Base-by-base conservation (phyloP, 2,888 invertebrate genomes). In the Ramazzottius varieornatus region DNA sequence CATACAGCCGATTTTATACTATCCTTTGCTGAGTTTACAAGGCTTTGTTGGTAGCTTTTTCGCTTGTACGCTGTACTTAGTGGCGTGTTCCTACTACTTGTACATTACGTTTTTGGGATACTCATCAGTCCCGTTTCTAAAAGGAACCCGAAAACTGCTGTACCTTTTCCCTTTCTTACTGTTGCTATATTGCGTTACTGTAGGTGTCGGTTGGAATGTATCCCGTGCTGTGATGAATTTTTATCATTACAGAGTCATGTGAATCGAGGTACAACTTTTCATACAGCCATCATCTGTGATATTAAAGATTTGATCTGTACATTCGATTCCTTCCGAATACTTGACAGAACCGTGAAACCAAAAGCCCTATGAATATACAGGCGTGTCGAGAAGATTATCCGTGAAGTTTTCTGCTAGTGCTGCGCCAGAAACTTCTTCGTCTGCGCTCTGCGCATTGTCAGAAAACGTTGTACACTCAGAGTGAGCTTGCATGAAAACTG, bases 91-190 rank as follows among this genome's bases (percentile, higher is more conserved):
- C 67, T 96, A 96, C 78, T 96, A 96, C 75, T 80, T 92, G 68
- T 96, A 96, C 76, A 93, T 96, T 72, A 92, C 94, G 40, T 96
- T 96, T 78, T 80, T 96, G 67, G 96, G 96, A 70, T 96, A 94
- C 74, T 65, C 81, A 88, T 89, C 88, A 75, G 80, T 94, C 68
- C 86, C 89, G 46, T 86, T 87, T 75, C 79, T 94, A 65, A 85
- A 86, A 70, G 86, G 85, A 73, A 88, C 90, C 1, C 82, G 91
- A 69, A 78, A 85, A 65, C 84, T 94, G 73, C 80, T 94, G 65
- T 83, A 87, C 69, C 87, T 91, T 1, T 78, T 94, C 68, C 86
- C 91, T 1, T 77, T 85, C 63, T 78, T 89, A 65, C 78, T 86
- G 69, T 72, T 93, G 20, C 75, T 85, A 64, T 94, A 87, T 77